A percentile compares a stretch with the other conserved stretches of the same genome.
Conservation (phyloP, 1,140 invertebrate genomes). For the Helicoverpa armigera region DNA sequence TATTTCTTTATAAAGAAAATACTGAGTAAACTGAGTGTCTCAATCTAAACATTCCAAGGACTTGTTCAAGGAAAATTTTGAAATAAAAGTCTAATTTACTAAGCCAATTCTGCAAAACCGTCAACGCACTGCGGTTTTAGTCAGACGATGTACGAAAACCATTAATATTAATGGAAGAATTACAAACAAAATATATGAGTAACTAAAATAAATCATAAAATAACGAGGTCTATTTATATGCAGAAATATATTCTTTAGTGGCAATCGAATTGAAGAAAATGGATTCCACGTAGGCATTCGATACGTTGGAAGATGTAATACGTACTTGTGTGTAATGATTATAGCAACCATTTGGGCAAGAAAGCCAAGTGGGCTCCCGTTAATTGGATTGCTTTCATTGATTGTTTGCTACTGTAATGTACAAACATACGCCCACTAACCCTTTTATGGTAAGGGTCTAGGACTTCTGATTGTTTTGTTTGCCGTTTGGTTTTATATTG, state of each 20-base stretch:
- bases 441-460: conserved; percentile 6
- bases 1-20: conserved; percentile 12
- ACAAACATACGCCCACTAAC: conserved; percentile 38
- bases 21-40: conserved; percentile 1
- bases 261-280: conserved; percentile 52
- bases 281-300: conserved; percentile 57
- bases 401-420: conserved; percentile 61
- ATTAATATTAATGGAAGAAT: conserved; percentile 2
- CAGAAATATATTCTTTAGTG: conserved; percentile 31
- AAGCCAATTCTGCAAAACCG: neutral
- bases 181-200: conserved; percentile 1
- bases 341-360: conserved; percentile 68
- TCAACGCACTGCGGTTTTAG: neutral
- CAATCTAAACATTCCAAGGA: conserved; percentile 4
- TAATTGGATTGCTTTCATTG: conserved; percentile 71
- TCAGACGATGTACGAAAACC: neutral
- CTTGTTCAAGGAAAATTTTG: conserved; percentile 9
- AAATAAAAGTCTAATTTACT: neutral
- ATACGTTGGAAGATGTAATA: conserved; percentile 56
- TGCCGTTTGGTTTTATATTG: conserved; percentile 24
- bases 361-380: conserved; percentile 68
- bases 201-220: conserved; percentile 30
- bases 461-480: conserved; percentile 14
- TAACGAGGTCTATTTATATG: conserved; percentile 25
- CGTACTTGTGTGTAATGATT: conserved; percentile 68